Evolutionary conservation across 2,888 invertebrate genomes (phyloP), one percentile per base, ranked within the genome.

Genomic region (Thymelicus lineola): DNA sequence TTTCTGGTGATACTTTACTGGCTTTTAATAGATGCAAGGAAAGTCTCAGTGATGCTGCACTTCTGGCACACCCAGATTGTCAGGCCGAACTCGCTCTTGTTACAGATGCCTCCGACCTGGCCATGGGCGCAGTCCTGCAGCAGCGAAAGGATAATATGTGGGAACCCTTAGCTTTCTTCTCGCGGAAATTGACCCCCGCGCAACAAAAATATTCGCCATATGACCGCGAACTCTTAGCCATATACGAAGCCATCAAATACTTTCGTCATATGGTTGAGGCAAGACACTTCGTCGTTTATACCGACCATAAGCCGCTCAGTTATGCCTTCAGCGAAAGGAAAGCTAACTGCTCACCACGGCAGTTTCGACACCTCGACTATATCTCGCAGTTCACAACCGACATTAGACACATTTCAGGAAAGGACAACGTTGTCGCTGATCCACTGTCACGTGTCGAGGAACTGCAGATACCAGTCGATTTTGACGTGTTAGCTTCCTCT

Each of bases 221-320:
- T 71, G 86, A 90, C 67, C 57, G 77, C 0, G 86, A 88, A 73
- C 77, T 90, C 0, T 73, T 86, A 4, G 87, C 86, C 0, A 81
- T 84, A 5, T 88, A 86, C 68, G 71, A 76, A 61, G 81, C 35
- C 2, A 57, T 57, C 7, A 79, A 80, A 65, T 75, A 84, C 71
- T 88, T 87, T 74, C 75, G 80, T 6, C 76, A 83, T 48, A 78
- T 85, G 76, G 53, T 89, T 0, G 89, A 90, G 77, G 85, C 80
- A 68, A 5, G 59, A 36, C 59, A 53, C 14, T 64, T 65, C 50
- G 42, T 53, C 5, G 12, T 55, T 3, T n/a, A 35, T 35, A 57
- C 57, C 6, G 57, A 57, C 35, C 57, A 57, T 7, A 57, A 57
- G n/a, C 57, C 57, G 6, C 35, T 57, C 6, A 57, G 5, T 6